Evolutionary conservation across 2,113 vertebrate species (phyloP).

Genomic region (Arenaria interpres): DNA sequence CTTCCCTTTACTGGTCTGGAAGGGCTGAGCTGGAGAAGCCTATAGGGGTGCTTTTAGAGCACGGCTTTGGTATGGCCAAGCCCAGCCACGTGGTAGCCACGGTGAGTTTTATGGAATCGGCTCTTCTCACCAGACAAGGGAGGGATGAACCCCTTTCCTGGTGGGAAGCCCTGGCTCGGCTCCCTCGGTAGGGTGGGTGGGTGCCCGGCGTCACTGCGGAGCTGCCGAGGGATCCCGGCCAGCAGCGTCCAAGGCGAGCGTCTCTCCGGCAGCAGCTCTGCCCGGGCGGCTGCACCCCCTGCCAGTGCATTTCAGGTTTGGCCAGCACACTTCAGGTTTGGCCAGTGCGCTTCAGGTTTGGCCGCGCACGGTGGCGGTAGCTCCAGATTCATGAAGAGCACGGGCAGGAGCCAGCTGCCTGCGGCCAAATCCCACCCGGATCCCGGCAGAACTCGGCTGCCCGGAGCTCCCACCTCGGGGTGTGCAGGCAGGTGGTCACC

Average conservation of each 20-base stretch:
- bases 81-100: background rate
- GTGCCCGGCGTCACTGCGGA: background rate
- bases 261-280: background rate
- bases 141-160: background rate
- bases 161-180: no score
- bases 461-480: rapidly evolving
- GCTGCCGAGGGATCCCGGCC: background rate
- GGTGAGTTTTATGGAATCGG: rapidly evolving
- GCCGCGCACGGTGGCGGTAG: rapidly evolving
- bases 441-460: rapidly evolving
- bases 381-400: background rate
- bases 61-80: background rate
- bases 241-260: background rate
- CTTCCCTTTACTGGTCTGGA: background rate
- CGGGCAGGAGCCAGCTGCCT: background rate
- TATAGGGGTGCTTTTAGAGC: rapidly evolving
- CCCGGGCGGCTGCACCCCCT: background rate
- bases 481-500: background rate
- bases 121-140: background rate
- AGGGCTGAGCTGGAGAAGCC: background rate
- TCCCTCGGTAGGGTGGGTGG: background rate
- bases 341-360: constrained; percentile 20
- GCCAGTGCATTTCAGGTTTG: constrained; percentile 56
- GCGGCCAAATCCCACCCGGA: background rate
- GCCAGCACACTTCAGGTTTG: constrained; percentile 20